Conservation (phyloP, 2,113 vertebrate genomes). For the Grantiella picta region DNA sequence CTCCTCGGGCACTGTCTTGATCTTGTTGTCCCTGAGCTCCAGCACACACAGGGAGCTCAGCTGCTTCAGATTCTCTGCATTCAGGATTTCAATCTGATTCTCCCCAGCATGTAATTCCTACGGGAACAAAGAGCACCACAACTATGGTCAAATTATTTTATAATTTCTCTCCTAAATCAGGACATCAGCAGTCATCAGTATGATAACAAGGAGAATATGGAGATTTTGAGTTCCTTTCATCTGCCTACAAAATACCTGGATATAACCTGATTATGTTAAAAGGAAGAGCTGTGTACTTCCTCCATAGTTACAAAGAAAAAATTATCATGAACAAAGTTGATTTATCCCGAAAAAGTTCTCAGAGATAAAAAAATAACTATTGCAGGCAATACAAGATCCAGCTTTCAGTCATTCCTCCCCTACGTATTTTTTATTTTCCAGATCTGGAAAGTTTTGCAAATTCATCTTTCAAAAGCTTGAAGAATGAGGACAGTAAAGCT, state of each 20-base stretch:
- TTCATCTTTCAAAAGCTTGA: not conserved
- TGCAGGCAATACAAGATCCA: not conserved
- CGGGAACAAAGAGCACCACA: not conserved
- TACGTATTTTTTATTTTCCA: not conserved
- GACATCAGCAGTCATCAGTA: not conserved
- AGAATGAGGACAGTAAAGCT: not conserved
- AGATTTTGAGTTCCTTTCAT: not conserved
- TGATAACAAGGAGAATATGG: accelerated
- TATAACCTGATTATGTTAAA: not conserved
- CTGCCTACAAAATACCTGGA: not conserved
- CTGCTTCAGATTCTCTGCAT: constrained; percentile 79
- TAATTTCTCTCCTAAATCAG: not conserved
- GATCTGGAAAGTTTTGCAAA: not conserved
- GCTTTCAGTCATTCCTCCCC: not conserved
- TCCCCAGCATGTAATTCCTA: constrained; percentile 92
- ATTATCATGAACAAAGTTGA: accelerated
- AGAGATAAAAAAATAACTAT: not conserved
- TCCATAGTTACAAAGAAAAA: not conserved
- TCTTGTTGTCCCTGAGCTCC: constrained; percentile 94
- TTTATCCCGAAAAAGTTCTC: not conserved
- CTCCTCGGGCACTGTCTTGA: constrained; percentile 85
- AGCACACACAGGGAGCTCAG: constrained; percentile 82
- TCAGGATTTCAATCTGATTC: constrained; percentile 87
- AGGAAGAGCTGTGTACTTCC: not conserved
- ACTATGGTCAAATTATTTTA: not conserved